These are phyloP conservation scores for Drosophila eugracilis DNA, from an alignment of 1,140 invertebrate genomes.

Conservation along the genomic window DNA sequence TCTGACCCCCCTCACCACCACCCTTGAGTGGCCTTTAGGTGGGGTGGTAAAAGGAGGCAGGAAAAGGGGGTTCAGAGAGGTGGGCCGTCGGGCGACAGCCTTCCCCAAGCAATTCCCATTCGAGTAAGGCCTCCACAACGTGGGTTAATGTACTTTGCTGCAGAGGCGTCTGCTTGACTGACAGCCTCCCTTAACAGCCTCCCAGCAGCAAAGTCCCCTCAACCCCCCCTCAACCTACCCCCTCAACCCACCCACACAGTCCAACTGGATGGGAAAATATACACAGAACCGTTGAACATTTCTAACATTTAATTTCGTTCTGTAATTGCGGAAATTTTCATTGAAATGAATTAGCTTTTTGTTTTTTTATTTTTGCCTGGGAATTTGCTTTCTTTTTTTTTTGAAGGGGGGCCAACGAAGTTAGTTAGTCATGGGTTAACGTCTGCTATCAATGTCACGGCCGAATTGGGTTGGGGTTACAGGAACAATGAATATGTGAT, in stretches of 20 bases:
- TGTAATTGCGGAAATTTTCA: constrained; percentile 81
- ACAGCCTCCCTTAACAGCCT: constrained; percentile 41
- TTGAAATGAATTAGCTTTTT: constrained; percentile 75
- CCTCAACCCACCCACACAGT: not conserved
- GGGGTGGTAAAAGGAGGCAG: constrained; percentile 12
- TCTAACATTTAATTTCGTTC: constrained; percentile 75
- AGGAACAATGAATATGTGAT: constrained; percentile 28
- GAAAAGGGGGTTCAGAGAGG: not conserved
- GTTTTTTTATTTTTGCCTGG: constrained; percentile 11
- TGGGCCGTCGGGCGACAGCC: constrained; percentile 23
- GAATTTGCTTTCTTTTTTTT: constrained; percentile 28
- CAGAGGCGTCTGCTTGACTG: constrained; percentile 70
- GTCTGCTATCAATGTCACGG: constrained; percentile 73
- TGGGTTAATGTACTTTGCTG: constrained; percentile 78
- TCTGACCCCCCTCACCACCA: not conserved
- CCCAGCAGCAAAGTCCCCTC: no score
- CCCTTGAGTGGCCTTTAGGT: constrained; percentile 38
- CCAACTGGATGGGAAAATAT: constrained; percentile 36
- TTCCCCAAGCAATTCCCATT: constrained; percentile 52
- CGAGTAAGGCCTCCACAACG: constrained; percentile 42
- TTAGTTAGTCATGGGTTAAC: constrained; percentile 55
- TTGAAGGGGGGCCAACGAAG: constrained; percentile 3
- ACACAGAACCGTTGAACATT: constrained; percentile 45
- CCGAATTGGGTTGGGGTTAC: constrained; percentile 16
- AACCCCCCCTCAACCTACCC: not conserved